Percentiles rank a stretch among this genome's conserved stretches.
Evolutionary conservation across 2,888 invertebrate species (phyloP).

Genomic region (Dendrolimus pini): DNA sequence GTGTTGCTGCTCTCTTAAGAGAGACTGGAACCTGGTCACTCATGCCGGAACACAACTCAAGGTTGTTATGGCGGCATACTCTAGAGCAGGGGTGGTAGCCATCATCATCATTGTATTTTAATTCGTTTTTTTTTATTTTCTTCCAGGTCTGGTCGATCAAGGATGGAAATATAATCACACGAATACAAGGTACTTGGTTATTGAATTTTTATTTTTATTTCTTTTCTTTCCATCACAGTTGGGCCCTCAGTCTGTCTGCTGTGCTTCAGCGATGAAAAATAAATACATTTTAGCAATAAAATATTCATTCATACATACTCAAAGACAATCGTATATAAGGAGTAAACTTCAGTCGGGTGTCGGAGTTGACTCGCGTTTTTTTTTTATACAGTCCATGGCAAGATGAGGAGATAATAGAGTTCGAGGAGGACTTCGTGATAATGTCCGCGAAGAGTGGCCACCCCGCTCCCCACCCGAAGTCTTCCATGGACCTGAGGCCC

Average conservation of each 20-base stretch:
- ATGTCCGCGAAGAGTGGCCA: slow-evolving; percentile 61
- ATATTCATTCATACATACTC: too few species aligned
- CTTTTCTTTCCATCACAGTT: too few species aligned
- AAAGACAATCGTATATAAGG: too few species aligned
- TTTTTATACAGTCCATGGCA: slow-evolving; percentile 87
- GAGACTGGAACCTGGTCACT: too few species aligned
- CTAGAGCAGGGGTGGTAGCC: too few species aligned
- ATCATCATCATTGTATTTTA: too few species aligned
- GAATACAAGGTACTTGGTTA: slow-evolving; percentile 37
- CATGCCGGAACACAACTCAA: too few species aligned
- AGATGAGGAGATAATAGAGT: slow-evolving; percentile 90
- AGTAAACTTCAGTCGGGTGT: too few species aligned
- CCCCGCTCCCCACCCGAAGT: background rate
- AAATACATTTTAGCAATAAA: background rate
- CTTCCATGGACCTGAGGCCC: slow-evolving; percentile 8
- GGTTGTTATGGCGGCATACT: too few species aligned
- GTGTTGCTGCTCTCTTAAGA: too few species aligned
- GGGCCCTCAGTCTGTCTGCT: background rate
- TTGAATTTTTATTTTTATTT: too few species aligned
- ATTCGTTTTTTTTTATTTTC: too few species aligned
- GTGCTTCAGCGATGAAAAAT: background rate
- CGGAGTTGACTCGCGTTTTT: background rate
- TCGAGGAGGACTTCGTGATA: slow-evolving; percentile 88
- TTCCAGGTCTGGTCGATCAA: slow-evolving; percentile 52
- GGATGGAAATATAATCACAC: slow-evolving; percentile 56